phyloP scores from a whole-genome alignment of 1,140 invertebrate species.

The Epicauta chinensis region DNA sequence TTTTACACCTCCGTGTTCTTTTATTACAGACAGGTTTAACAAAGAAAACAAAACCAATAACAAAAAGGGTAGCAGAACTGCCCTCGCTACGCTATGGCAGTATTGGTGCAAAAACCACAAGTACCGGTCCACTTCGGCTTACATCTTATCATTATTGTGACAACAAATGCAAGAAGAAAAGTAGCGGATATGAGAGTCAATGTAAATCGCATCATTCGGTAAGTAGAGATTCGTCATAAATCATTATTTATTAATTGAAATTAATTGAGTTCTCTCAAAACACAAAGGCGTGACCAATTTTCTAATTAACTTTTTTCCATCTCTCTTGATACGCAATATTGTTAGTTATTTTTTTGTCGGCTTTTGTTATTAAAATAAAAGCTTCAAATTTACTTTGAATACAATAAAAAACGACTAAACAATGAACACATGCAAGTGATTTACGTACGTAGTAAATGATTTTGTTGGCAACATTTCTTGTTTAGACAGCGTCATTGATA shows the following conservation, averaged over 20 bases:
- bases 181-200: too few species aligned
- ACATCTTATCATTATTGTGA: conserved; percentile 10
- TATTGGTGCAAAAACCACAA: conserved; percentile 23
- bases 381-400: too few species aligned
- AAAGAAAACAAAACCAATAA: conserved; percentile 3
- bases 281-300: conserved; percentile 1
- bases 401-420: too few species aligned
- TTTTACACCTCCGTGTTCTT: too few species aligned
- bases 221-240: not conserved
- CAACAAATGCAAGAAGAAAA: conserved; percentile 11
- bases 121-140: conserved; percentile 28
- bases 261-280: not conserved
- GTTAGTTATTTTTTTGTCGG: too few species aligned
- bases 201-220: conserved; percentile 3
- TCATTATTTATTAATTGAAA: too few species aligned
- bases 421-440: too few species aligned
- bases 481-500: too few species aligned
- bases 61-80: conserved; percentile 29
- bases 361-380: too few species aligned
- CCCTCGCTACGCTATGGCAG: conserved; percentile 35
- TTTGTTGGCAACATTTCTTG: too few species aligned
- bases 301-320: conserved; percentile 1
- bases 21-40: conserved; percentile 4
- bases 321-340: too few species aligned
- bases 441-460: too few species aligned